These are phyloP conservation scores for Sturmia bella DNA, from an alignment of 2,888 invertebrate species.

Conservation along the genomic window DNA sequence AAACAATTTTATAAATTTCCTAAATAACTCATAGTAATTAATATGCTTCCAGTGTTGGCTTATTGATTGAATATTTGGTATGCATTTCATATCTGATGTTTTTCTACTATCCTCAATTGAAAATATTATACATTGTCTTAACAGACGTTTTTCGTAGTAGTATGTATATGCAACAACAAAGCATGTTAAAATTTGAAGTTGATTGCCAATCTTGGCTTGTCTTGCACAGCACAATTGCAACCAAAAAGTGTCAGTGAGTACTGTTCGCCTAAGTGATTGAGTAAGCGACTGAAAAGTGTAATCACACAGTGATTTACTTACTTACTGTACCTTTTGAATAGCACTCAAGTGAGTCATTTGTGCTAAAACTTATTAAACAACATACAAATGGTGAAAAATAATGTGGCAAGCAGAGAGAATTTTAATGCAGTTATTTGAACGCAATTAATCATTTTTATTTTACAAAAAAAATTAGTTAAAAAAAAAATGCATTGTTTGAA, in stretches of 20 bases:
- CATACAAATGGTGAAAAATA: constrained; percentile 13
- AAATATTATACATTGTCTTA: constrained; percentile 15
- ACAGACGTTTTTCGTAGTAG: background rate
- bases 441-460: background rate
- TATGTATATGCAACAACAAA: background rate
- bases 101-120: constrained; percentile 12
- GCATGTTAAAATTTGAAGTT: constrained; percentile 27
- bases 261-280: constrained; percentile 28
- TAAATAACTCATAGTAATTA: constrained; percentile 37
- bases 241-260: background rate
- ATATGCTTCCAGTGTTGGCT: constrained; percentile 45
- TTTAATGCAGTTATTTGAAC: constrained; percentile 12
- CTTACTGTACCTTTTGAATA: constrained; percentile 43
- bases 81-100: constrained; percentile 30
- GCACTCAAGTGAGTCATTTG: constrained; percentile 67
- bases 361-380: constrained; percentile 26
- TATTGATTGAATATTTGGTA: constrained; percentile 33
- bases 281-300: constrained; percentile 26
- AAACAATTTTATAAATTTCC: too few species aligned
- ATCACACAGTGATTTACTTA: constrained; percentile 47
- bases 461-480: too few species aligned
- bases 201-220: constrained; percentile 30
- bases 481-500: too few species aligned
- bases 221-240: background rate
- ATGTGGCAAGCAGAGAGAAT: constrained; percentile 17